Percentiles rank a stretch among this genome's conserved stretches.
phyloP scores from a whole-genome alignment of 2,113 vertebrate species.

The Peromyscus maniculatus region DNA sequence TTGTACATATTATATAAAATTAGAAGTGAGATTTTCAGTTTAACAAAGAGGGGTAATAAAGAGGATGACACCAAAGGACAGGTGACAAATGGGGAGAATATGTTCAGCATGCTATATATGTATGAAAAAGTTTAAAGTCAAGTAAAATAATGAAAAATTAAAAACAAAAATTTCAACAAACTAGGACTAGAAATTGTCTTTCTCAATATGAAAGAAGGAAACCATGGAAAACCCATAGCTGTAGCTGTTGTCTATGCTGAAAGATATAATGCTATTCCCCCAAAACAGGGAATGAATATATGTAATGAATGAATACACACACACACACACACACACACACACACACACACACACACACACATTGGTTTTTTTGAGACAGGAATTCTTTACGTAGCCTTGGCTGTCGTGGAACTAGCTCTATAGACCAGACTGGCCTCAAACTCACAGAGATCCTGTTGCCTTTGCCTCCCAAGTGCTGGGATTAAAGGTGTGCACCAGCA shows the following conservation, averaged over 20 bases:
- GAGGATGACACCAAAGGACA: not conserved
- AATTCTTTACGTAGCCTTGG: no score
- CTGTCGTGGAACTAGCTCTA: no score
- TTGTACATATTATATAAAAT: not conserved
- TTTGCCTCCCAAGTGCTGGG: no score
- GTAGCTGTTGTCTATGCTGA: not conserved
- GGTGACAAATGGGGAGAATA: not conserved
- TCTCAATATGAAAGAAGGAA: not conserved
- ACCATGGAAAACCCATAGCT: not conserved
- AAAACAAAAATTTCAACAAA: not conserved
- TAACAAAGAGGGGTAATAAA: not conserved
- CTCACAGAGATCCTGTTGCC: no score
- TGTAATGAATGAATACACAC: no score
- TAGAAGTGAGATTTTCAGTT: not conserved
- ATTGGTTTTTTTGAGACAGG: no score
- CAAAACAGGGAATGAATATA: not conserved
- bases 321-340: no score
- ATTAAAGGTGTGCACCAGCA: no score
- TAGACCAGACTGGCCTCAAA: no score
- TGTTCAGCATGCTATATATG: not conserved
- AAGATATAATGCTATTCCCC: not conserved
- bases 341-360: no score
- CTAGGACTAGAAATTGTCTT: not conserved
- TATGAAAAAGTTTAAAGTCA: not conserved
- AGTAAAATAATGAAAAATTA: not conserved